phyloP scores from a whole-genome alignment of 2,797 vertebrate genomes.

The Enteromius fasciolatus region DNA sequence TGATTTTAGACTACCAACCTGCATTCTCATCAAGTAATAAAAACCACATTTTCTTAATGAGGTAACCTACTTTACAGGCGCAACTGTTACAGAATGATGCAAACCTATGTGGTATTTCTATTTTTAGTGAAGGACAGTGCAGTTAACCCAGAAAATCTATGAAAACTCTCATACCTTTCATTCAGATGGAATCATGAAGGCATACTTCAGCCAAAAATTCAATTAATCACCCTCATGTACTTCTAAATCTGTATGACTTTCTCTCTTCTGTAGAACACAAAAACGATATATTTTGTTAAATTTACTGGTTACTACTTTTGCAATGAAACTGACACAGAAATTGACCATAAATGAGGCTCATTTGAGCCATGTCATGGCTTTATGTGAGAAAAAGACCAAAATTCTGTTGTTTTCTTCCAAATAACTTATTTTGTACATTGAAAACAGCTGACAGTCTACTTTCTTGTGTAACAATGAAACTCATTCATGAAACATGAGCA shows the following conservation, averaged over 20 bases:
- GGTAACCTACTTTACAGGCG: conserved; percentile 27
- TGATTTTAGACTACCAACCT: conserved; percentile 5
- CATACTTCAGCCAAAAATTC: not conserved
- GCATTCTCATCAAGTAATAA: conserved; percentile 13
- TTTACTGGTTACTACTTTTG: not conserved
- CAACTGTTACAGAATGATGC: conserved; percentile 6
- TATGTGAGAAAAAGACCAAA: not conserved
- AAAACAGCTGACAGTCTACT: not conserved
- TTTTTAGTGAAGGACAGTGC: conserved; percentile 25
- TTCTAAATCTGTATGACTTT: not conserved
- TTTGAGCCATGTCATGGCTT: not conserved
- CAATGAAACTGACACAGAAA: not conserved
- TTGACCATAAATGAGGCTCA: too few species aligned
- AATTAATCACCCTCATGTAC: not conserved
- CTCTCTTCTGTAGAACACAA: not conserved
- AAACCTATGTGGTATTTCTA: conserved; percentile 26
- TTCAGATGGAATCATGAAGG: not conserved
- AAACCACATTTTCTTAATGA: conserved; percentile 3
- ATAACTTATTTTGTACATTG: conserved; percentile 8
- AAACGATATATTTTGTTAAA: not conserved
- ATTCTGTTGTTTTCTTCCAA: not conserved
- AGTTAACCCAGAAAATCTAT: conserved; percentile 28
- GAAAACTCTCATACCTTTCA: not conserved
- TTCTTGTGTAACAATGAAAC: not conserved
- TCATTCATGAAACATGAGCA: conserved; percentile 14